Conservation (phyloP, 2,113 vertebrate genomes). For the Myotis davidii region DNA sequence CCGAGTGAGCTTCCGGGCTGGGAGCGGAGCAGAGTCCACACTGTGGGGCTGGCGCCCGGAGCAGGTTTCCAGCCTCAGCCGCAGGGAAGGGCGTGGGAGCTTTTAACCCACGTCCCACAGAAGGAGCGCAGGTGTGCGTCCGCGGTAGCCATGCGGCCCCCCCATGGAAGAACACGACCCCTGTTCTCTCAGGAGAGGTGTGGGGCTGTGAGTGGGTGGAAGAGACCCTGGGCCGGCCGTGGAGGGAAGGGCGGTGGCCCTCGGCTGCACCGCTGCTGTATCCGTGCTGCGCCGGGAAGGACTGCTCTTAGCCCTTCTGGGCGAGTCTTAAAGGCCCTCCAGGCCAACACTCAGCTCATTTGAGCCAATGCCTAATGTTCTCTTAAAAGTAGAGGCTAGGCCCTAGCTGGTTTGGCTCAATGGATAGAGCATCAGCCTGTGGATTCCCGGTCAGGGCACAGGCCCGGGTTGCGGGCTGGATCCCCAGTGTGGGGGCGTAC, state of each 20-base stretch:
- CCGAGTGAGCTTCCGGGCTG: no score
- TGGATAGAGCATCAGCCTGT: no score
- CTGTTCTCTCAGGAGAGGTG: accelerated
- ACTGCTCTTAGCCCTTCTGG: not conserved
- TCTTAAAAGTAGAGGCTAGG: not conserved
- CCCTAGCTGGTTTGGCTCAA: no score
- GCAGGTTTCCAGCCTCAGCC: no score
- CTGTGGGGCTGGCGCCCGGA: no score
- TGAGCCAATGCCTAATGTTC: not conserved
- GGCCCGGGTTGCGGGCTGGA: no score
- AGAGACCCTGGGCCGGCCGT: no score
- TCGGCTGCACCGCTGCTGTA: accelerated
- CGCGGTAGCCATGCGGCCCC: no score
- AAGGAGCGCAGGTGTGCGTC: accelerated
- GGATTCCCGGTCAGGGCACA: no score
- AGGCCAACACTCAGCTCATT: not conserved
- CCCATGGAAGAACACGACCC: not conserved
- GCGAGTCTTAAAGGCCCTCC: not conserved
- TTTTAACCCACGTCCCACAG: not conserved
- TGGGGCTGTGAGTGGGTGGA: not conserved
- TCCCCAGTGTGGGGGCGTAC: no score
- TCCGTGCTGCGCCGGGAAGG: accelerated
- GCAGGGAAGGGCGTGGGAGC: accelerated
- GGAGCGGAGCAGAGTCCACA: no score
- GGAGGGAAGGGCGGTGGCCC: accelerated